These are phyloP conservation scores for Bursaphelenchus okinawaensis DNA, from an alignment of 2,888 invertebrate genomes.

Conservation along the genomic window DNA sequence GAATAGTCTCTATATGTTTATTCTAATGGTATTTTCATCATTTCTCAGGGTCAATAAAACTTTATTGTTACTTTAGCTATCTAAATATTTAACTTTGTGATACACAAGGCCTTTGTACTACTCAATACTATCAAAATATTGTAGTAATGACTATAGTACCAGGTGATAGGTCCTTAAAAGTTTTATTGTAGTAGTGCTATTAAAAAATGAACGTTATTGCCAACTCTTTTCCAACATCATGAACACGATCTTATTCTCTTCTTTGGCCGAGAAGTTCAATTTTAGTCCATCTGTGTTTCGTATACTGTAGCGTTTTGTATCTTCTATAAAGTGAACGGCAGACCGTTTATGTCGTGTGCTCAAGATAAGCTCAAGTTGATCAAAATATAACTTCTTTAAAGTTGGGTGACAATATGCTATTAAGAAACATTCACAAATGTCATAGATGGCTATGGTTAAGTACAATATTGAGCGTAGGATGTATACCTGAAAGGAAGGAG, in stretches of 20 bases:
- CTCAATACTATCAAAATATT: no score
- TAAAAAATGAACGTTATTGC: no score
- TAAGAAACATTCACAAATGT: not conserved
- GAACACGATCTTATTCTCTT: not conserved
- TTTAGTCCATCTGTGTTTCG: not conserved
- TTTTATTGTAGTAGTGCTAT: no score
- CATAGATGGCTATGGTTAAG: not conserved
- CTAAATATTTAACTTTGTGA: no score
- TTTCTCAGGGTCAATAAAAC: no score
- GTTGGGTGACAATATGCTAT: not conserved
- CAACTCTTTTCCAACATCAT: not conserved
- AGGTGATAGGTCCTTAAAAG: no score
- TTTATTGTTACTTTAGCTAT: no score
- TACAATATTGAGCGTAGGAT: not conserved
- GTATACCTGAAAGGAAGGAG: not conserved
- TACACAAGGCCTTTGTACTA: no score
- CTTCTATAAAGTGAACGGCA: not conserved
- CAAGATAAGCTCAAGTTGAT: no score
- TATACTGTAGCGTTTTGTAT: not conserved
- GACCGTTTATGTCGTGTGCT: no score
- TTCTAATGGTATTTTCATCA: not conserved
- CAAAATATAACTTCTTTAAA: not conserved
- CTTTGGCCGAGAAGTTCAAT: constrained; percentile 2
- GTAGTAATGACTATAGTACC: no score
- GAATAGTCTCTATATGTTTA: not conserved